These are phyloP conservation scores for Nicator chloris DNA, from an alignment of 2,113 vertebrate species.

Conservation along the genomic window DNA sequence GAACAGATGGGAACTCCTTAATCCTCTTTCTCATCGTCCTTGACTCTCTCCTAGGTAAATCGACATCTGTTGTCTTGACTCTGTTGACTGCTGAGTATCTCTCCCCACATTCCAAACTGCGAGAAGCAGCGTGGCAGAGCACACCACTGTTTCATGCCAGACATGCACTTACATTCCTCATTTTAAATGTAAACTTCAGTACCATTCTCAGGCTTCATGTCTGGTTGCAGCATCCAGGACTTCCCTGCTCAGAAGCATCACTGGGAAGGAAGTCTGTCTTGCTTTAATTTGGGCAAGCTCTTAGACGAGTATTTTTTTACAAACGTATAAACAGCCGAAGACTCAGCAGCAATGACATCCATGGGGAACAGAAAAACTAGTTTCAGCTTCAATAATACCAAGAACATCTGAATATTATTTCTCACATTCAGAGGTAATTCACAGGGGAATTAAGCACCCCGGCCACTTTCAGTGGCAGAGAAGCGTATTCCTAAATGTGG, in stretches of 20 bases:
- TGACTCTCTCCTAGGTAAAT: neutral
- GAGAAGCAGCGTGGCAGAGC: neutral
- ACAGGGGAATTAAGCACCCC: neutral
- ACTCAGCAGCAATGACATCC: neutral
- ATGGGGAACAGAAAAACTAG: neutral
- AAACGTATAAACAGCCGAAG: neutral
- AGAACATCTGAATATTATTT: neutral
- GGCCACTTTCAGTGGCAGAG: neutral
- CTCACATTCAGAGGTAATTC: neutral
- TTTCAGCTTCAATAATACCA: neutral
- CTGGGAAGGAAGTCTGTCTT: neutral
- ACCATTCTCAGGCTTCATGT: neutral
- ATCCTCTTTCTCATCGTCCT: neutral
- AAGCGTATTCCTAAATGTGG: neutral
- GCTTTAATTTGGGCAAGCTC: neutral
- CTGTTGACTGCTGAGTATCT: neutral
- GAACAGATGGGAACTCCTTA: slow-evolving; percentile 4
- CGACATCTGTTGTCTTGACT: neutral
- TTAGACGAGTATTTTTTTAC: neutral
- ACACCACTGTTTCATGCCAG: neutral
- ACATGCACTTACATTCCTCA: neutral
- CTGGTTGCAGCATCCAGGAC: neutral
- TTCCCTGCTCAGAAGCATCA: neutral
- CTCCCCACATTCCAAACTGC: neutral
- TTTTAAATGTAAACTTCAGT: neutral